Evolutionary conservation across 2,797 vertebrate species (phyloP).

Genomic region (Cichlasoma orientale): DNA sequence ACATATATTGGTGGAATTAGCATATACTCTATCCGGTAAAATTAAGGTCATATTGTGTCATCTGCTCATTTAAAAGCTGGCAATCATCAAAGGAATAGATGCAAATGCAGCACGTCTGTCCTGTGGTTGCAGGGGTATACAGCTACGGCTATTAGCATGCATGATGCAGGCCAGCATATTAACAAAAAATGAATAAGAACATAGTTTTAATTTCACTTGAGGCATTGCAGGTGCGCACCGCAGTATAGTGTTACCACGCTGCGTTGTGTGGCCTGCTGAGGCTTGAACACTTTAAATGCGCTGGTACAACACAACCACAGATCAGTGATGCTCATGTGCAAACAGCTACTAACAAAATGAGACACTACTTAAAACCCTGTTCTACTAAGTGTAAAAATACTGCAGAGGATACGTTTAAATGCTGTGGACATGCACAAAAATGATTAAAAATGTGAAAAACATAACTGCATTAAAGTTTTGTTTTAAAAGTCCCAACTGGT

Average conservation of each 20-base stretch:
- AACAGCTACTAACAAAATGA: not conserved
- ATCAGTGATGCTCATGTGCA: not conserved
- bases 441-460: no score
- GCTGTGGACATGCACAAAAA: no score
- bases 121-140: not conserved
- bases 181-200: slow-evolving; percentile 1
- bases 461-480: no score
- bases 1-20: not conserved
- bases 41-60: not conserved
- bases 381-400: not conserved
- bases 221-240: not conserved
- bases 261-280: not conserved
- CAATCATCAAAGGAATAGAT: not conserved
- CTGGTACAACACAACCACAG: not conserved
- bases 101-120: not conserved
- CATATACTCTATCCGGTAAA: not conserved
- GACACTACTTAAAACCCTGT: not conserved
- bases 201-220: not conserved
- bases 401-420: no score
- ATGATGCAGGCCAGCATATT: not conserved
- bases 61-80: not conserved
- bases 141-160: not conserved
- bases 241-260: not conserved
- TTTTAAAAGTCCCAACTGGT: no score
- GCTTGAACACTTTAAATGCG: not conserved